Conservation (phyloP, 2,113 vertebrate species). For the Pyxicephalus adspersus region DNA sequence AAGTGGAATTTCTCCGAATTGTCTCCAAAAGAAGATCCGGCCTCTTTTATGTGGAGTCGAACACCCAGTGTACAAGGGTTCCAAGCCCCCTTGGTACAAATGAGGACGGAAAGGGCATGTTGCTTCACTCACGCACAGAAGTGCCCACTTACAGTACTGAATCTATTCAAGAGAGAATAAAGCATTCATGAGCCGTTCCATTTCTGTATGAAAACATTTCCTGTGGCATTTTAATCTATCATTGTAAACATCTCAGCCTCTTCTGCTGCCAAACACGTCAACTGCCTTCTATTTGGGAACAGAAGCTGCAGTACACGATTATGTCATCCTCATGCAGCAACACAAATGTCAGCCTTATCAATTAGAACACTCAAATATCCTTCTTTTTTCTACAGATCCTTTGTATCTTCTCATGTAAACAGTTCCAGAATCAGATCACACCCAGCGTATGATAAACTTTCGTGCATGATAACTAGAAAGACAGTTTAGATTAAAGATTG, state of each 20-base stretch:
- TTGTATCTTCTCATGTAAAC: conserved; percentile 45
- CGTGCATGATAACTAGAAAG: not conserved
- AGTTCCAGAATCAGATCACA: conserved; percentile 1
- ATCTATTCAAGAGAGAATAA: conserved; percentile 69
- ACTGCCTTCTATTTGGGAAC: conserved; percentile 66
- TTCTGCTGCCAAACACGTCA: conserved; percentile 68
- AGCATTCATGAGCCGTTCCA: conserved; percentile 72
- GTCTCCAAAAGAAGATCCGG: not conserved
- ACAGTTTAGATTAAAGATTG: conserved; percentile 29
- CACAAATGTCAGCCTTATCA: conserved; percentile 65
- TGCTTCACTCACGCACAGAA: conserved; percentile 32
- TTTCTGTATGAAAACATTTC: conserved; percentile 74
- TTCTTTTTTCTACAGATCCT: not conserved
- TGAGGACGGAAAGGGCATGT: conserved; percentile 25
- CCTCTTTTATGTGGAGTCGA: not conserved
- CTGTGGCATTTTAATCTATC: conserved; percentile 77
- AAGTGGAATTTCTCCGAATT: not conserved
- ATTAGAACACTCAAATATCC: conserved; percentile 14
- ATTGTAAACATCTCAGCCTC: conserved; percentile 70
- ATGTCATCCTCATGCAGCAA: conserved; percentile 60
- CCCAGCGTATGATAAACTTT: conserved; percentile 19
- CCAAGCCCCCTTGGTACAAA: conserved; percentile 22
- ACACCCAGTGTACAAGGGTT: not conserved
- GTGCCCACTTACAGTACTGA: conserved; percentile 58
- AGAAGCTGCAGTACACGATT: conserved; percentile 70